Base-by-base conservation (phyloP, 2,888 invertebrate genomes). In the Troides oblongomaculatus region DNA sequence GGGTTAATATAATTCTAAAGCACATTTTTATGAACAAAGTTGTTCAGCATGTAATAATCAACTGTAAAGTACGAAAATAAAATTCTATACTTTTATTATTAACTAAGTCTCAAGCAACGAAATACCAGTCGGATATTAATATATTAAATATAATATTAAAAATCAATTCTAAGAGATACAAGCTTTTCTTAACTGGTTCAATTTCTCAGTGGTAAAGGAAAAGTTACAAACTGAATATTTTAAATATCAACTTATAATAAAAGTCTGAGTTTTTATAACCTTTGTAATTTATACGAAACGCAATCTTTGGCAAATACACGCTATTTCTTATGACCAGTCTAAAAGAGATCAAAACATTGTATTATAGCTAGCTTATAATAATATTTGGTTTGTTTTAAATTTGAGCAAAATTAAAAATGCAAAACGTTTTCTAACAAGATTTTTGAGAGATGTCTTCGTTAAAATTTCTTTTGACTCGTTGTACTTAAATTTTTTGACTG, bases 331-430 rank as follows among this genome's bases (percentile, higher is more conserved):
- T 74, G 79, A 81, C 84, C 85, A 86, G 77, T 81, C 82, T 83
- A 85, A 84, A 81, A 86, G 89, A 90, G 90, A 90, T 90, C 89
- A 88, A 85, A 76, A 67, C 68, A 74, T 77, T 68, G 21, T 36
- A 62, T 62, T 63, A 65, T 36, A 58, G 23, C 66, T 70, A 70
- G 46, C 66, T 67, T 70, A 63, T 46, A 70, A 70, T 58, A 67
- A 70, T 46, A 65, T 64, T 69, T 50, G 30, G 58, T 69, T 66
- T 61, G 59, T 69, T 62, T 56, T 23, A 60, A 66, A 70, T 43
- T 70, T 70, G 70, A 70, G 70, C 70, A 70, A 70, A 6, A 43
- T 56, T 36, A 61, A 46, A 64, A 69, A 64, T 68, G 68, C 68
- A 64, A 36, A 36, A 53, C 18, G 21, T 57, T 62, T 64, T 30